phyloP scores from a whole-genome alignment of 30 jellyfish, hydroid and myxozoan species.

The Clytia hemisphaerica region DNA sequence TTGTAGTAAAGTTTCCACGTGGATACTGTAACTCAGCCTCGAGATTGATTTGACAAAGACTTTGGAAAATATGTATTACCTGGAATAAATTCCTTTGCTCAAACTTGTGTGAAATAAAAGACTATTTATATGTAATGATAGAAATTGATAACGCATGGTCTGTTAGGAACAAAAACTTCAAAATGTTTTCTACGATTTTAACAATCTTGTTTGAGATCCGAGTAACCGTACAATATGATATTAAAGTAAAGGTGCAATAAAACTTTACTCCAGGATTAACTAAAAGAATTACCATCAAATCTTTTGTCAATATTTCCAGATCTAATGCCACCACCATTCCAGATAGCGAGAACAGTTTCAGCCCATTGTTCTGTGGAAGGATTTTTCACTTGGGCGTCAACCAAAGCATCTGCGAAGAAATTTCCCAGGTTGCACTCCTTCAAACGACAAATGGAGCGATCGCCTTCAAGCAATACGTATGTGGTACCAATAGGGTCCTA shows the following conservation, averaged over 20 bases:
- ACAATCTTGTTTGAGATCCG: too few species aligned
- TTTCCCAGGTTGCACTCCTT: constrained; percentile 93
- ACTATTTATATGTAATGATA: too few species aligned
- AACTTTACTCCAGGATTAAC: not conserved
- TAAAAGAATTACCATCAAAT: constrained; percentile 54
- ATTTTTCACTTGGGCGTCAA: constrained; percentile 40
- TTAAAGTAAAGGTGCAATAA: too few species aligned
- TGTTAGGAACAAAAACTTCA: too few species aligned
- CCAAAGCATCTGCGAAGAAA: constrained; percentile 73
- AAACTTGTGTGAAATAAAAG: too few species aligned
- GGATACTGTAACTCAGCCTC: not conserved
- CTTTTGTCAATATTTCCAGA: constrained; percentile 57
- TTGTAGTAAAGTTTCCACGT: not conserved
- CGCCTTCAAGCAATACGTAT: constrained; percentile 77
- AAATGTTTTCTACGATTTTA: too few species aligned
- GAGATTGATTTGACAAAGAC: not conserved
- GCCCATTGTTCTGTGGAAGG: constrained; percentile 82
- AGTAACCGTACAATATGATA: too few species aligned
- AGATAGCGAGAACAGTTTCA: constrained; percentile 57
- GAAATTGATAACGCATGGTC: too few species aligned
- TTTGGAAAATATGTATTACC: too few species aligned
- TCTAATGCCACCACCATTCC: constrained; percentile 90
- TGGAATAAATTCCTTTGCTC: too few species aligned
- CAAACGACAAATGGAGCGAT: constrained; percentile 49
- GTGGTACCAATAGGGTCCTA: constrained; percentile 68